These are phyloP conservation scores for Candoia aspera DNA, from an alignment of 2,113 vertebrate genomes.

Conservation along the genomic window DNA sequence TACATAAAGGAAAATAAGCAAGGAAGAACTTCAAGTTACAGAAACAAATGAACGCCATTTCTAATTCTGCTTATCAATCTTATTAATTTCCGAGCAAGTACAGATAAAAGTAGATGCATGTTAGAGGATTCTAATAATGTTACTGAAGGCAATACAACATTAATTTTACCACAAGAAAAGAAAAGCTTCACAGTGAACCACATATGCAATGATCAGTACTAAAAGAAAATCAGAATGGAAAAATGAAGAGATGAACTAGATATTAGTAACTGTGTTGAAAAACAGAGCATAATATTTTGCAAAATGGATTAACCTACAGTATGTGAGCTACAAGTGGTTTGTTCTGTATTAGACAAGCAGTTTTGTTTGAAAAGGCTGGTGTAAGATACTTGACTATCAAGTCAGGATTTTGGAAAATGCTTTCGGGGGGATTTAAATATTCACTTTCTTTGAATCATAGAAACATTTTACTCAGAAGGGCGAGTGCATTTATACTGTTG, in stretches of 20 bases:
- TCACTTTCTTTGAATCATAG: not conserved
- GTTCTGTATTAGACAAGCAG: slow-evolving; percentile 18
- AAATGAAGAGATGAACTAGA: slow-evolving; percentile 37
- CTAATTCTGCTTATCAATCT: slow-evolving; percentile 31
- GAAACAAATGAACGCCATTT: slow-evolving; percentile 44
- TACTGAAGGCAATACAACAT: slow-evolving; percentile 56
- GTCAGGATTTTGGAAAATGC: slow-evolving; percentile 41
- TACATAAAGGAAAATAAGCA: slow-evolving; percentile 38
- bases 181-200: slow-evolving; percentile 56
- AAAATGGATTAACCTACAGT: slow-evolving; percentile 50
- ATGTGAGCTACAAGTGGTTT: slow-evolving; percentile 37
- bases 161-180: slow-evolving; percentile 55
- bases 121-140: slow-evolving; percentile 55
- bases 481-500: slow-evolving; percentile 46
- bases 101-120: slow-evolving; percentile 44
- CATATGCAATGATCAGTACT: slow-evolving; percentile 55
- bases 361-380: slow-evolving; percentile 31
- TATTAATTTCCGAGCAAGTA: slow-evolving; percentile 44
- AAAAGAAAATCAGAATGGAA: slow-evolving; percentile 55
- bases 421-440: slow-evolving; percentile 30
- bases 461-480: slow-evolving; percentile 38
- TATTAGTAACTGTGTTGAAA: slow-evolving; percentile 62
- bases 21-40: slow-evolving; percentile 32
- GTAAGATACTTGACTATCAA: slow-evolving; percentile 48
- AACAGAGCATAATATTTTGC: slow-evolving; percentile 51